Percentiles rank a stretch among this genome's conserved stretches.
phyloP scores from a whole-genome alignment of 2,797 vertebrate genomes.

The Manis javanica region DNA sequence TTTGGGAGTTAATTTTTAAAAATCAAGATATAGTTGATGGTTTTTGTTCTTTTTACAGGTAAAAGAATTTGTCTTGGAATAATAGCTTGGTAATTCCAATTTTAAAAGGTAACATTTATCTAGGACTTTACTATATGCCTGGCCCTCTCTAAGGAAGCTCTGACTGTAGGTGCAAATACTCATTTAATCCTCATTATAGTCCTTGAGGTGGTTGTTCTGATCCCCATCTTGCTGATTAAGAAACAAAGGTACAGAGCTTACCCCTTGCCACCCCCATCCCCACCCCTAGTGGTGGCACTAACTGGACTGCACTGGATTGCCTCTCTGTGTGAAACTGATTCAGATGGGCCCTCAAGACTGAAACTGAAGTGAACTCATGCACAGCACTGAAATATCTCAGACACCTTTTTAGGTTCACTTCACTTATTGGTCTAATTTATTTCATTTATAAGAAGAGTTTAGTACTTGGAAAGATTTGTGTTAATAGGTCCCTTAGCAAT shows the following conservation, averaged over 20 bases:
- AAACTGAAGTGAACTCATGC: not conserved
- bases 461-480: not conserved
- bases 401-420: not conserved
- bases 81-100: not conserved
- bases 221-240: not conserved
- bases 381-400: not conserved
- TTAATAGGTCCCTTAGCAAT: not conserved
- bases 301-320: not conserved
- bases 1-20: not conserved
- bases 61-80: not conserved
- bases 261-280: not conserved
- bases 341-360: not conserved
- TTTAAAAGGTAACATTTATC: not conserved
- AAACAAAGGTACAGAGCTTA: not conserved
- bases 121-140: not conserved
- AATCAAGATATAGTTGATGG: not conserved
- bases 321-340: not conserved
- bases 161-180: not conserved
- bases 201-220: not conserved
- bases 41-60: not conserved
- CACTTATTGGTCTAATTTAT: not conserved
- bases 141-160: not conserved
- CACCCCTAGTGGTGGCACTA: not conserved
- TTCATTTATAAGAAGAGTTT: constrained; percentile 5
- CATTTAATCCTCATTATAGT: not conserved